phyloP scores from a whole-genome alignment of 2,888 invertebrate genomes.

The Cephus runcator region DNA sequence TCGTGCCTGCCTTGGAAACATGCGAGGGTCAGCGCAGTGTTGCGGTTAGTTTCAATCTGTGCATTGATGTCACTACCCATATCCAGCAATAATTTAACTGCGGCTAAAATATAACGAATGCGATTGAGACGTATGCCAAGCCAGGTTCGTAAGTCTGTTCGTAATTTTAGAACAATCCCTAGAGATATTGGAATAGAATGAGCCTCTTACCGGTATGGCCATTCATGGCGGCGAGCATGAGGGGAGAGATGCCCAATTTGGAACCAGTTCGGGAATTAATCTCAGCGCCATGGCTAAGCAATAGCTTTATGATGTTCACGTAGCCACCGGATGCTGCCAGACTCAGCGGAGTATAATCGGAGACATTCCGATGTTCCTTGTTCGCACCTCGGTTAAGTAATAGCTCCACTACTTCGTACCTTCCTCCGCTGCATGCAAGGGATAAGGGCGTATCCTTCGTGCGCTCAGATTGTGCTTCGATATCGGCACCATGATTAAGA shows the following conservation, averaged over 20 bases:
- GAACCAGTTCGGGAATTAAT: constrained; percentile 98
- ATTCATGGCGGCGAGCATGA: constrained; percentile 99
- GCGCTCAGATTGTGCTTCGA: constrained; percentile 98
- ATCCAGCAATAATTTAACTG: constrained; percentile 93
- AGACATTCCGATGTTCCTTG: constrained; percentile 98
- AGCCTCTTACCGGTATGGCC: constrained; percentile 78
- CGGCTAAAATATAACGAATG: constrained; percentile 70
- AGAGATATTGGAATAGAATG: not conserved
- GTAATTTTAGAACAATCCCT: not conserved
- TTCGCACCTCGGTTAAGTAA: constrained; percentile 90
- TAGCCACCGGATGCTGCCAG: constrained; percentile 98
- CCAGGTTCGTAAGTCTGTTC: not conserved
- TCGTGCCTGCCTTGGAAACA: constrained; percentile 99
- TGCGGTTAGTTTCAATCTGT: constrained; percentile 98
- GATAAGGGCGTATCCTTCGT: constrained; percentile 99
- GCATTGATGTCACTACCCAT: constrained; percentile 99
- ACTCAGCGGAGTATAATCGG: constrained; percentile 99
- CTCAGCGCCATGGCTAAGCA: constrained; percentile 95
- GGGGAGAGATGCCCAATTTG: constrained; percentile 96
- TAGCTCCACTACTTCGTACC: constrained; percentile 95
- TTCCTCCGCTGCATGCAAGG: constrained; percentile 95
- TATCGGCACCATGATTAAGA: constrained; percentile 93
- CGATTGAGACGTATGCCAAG: not conserved
- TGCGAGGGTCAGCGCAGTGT: constrained; percentile 97
- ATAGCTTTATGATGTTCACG: constrained; percentile 95